Evolutionary conservation across 2,797 vertebrate species (phyloP).

Genomic region (Liparis tanakae): DNA sequence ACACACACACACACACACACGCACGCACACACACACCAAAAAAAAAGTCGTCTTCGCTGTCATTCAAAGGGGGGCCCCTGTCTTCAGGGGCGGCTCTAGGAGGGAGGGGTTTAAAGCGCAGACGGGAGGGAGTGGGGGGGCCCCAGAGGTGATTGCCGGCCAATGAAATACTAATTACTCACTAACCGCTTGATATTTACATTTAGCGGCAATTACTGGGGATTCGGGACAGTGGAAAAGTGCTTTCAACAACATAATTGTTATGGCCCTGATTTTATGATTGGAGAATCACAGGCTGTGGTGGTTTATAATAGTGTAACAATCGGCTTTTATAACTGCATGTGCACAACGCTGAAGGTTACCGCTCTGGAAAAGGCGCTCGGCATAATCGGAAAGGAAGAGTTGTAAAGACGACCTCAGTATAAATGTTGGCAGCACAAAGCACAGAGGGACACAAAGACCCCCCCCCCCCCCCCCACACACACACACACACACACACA

Average conservation of each 20-base stretch:
- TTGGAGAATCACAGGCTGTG: conserved; percentile 18
- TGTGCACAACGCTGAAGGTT: not conserved
- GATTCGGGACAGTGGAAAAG: conserved; percentile 49
- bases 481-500: too few relatives aligned
- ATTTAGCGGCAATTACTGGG: conserved; percentile 69
- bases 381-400: not conserved
- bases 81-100: conserved; percentile 72
- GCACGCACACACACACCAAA: too few relatives aligned
- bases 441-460: conserved; percentile 38
- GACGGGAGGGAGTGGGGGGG: conserved; percentile 47
- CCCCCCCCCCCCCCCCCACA: conserved; percentile 40
- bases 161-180: conserved; percentile 79
- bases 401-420: not conserved
- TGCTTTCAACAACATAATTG: conserved; percentile 27
- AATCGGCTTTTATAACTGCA: conserved; percentile 9
- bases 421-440: conserved; percentile 44
- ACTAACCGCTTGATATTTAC: conserved; percentile 73
- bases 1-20: not conserved
- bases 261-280: conserved; percentile 46
- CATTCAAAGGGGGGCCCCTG: conserved; percentile 79
- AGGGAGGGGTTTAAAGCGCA: conserved; percentile 72
- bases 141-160: conserved; percentile 70
- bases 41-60: conserved; percentile 79
- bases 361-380: not conserved
- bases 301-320: conserved; percentile 16